These are phyloP conservation scores for Erynnis tages DNA, from an alignment of 2,888 invertebrate species.

Conservation along the genomic window DNA sequence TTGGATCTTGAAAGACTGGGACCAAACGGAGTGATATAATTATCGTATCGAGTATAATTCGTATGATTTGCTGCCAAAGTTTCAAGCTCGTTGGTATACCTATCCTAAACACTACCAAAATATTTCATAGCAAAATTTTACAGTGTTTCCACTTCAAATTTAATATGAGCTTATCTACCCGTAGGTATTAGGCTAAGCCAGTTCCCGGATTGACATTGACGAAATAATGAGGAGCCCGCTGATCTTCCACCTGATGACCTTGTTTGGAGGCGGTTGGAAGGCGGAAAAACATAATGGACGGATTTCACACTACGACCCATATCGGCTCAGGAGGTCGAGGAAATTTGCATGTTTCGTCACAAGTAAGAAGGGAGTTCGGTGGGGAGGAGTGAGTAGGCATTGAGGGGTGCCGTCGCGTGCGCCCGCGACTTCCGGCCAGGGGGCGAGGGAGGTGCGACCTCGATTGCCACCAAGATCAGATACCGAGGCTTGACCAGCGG, in stretches of 20 bases:
- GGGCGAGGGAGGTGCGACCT: slow-evolving; percentile 53
- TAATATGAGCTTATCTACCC: too few relatives aligned
- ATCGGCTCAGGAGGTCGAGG: slow-evolving; percentile 54
- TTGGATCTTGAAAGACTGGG: too few relatives aligned
- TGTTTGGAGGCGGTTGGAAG: slow-evolving; percentile 44
- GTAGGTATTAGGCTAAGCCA: not conserved
- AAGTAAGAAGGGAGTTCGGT: slow-evolving; percentile 35
- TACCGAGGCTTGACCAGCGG: slow-evolving; percentile 47
- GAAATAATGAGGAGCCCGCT: slow-evolving; percentile 32
- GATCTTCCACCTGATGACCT: slow-evolving; percentile 42
- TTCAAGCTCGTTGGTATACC: too few relatives aligned
- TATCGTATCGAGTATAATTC: too few relatives aligned
- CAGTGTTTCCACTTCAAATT: too few relatives aligned
- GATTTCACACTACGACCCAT: slow-evolving; percentile 52
- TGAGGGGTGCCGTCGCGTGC: slow-evolving; percentile 57
- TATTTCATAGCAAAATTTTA: too few relatives aligned
- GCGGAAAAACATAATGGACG: slow-evolving; percentile 52
- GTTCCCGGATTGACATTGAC: slow-evolving; percentile 18
- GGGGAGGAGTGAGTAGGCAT: slow-evolving; percentile 25
- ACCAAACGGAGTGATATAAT: too few relatives aligned
- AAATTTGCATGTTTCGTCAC: slow-evolving; percentile 74
- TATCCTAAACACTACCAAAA: too few relatives aligned
- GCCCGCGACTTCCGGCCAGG: slow-evolving; percentile 62
- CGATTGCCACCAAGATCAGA: slow-evolving; percentile 61
- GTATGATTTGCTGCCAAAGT: too few relatives aligned